Conservation (phyloP, 2,797 vertebrate species). For the Hydrolagus colliei region DNA sequence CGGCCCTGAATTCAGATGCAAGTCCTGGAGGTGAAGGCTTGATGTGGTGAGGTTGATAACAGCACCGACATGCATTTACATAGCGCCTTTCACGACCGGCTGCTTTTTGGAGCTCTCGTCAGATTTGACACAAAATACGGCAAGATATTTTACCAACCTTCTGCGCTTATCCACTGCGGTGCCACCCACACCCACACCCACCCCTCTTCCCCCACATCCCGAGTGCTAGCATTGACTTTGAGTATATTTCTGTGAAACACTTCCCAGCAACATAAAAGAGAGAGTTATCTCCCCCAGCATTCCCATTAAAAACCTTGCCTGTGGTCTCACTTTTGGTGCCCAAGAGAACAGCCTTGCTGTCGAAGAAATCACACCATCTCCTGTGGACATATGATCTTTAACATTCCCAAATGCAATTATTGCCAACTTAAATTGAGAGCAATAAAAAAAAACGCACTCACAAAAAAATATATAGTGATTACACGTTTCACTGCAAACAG, state of each 20-base stretch:
- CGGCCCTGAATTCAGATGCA: no score
- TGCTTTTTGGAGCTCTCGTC: no score
- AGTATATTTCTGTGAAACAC: neutral
- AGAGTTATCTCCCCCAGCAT: neutral
- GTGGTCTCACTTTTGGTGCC: neutral
- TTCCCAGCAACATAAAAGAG: neutral
- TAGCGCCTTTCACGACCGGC: neutral
- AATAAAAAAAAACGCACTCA: neutral
- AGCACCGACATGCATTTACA: neutral
- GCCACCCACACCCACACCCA: no score
- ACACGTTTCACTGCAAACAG: constrained; percentile 3
- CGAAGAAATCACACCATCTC: neutral
- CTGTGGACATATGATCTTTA: neutral
- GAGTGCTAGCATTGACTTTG: neutral
- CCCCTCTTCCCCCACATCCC: no score
- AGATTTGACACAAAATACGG: no score
- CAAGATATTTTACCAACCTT: no score
- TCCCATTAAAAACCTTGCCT: neutral
- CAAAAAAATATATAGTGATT: neutral
- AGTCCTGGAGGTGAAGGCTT: no score
- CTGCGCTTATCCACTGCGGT: no score
- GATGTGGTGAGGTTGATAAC: no score
- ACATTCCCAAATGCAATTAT: neutral
- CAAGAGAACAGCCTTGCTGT: neutral
- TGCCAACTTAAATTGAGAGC: neutral